Evolutionary conservation across 1,140 invertebrate genomes (phyloP).

Genomic region (Trypoxylus dichotomus): DNA sequence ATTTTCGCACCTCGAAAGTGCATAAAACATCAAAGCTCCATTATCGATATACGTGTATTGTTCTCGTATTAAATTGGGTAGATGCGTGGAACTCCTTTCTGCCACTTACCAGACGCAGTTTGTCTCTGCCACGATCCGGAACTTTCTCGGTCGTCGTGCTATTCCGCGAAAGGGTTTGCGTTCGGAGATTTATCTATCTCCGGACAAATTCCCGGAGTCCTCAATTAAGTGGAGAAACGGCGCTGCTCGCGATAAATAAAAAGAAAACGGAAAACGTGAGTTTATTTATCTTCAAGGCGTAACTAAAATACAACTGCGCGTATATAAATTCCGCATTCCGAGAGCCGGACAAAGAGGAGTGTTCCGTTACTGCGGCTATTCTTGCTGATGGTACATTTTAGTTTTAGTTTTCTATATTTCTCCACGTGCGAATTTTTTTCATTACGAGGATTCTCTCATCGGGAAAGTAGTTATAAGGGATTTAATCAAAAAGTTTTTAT

Average conservation of each 20-base stretch:
- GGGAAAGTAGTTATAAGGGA: too few relatives aligned
- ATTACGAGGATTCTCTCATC: too few relatives aligned
- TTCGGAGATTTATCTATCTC: conserved; percentile 8
- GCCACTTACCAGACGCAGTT: not conserved
- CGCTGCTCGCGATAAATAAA: not conserved
- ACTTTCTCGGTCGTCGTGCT: conserved; percentile 11
- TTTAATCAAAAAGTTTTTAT: too few relatives aligned
- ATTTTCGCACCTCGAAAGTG: too few relatives aligned
- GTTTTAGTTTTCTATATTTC: too few relatives aligned
- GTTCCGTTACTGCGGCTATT: too few relatives aligned
- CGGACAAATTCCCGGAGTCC: conserved; percentile 10
- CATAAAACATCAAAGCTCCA: not conserved
- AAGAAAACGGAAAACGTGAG: conserved; percentile 4
- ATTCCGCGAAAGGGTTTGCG: conserved; percentile 4
- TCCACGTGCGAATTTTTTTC: too few relatives aligned
- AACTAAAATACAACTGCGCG: not conserved
- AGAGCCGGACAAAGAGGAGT: too few relatives aligned
- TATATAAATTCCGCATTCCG: not conserved
- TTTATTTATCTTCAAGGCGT: not conserved
- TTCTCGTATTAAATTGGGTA: not conserved
- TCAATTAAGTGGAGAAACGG: conserved; percentile 20
- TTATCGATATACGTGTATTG: not conserved
- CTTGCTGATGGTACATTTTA: too few relatives aligned
- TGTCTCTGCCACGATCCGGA: conserved; percentile 11
- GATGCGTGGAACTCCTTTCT: conserved; percentile 2